A percentile compares a stretch with the other conserved stretches of the same genome.
Evolutionary conservation across 2,113 vertebrate genomes (phyloP).

Genomic region (Psammodynastes pulverulentus): DNA sequence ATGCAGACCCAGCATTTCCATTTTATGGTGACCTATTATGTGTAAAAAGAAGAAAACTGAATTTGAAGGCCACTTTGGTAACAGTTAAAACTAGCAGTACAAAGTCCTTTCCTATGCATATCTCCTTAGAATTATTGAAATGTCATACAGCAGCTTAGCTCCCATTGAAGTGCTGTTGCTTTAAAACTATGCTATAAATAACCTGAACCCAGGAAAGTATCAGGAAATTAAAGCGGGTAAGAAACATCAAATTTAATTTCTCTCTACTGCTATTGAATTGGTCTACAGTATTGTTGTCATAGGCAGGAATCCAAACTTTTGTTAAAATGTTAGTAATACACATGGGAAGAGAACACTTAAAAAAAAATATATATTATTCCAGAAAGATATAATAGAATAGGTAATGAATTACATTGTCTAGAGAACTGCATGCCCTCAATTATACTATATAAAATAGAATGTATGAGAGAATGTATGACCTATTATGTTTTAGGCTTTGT

Average conservation of each 20-base stretch:
- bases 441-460: not conserved
- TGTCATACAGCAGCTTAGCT: slow-evolving; percentile 38
- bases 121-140: slow-evolving; percentile 35
- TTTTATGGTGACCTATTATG: not conserved
- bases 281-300: not conserved
- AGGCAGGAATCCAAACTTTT: not conserved
- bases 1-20: slow-evolving; percentile 1
- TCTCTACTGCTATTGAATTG: fast-evolving
- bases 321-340: not conserved
- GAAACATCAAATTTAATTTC: not conserved
- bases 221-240: fast-evolving
- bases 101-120: not conserved
- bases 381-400: not conserved
- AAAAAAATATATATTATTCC: not conserved
- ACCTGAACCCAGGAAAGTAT: not conserved
- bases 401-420: not conserved
- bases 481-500: not conserved
- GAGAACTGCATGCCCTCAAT: not conserved
- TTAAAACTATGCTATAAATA: slow-evolving; percentile 50
- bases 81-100: slow-evolving; percentile 23
- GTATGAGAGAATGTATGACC: not conserved
- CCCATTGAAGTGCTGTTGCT: fast-evolving
- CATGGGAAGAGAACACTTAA: not conserved
- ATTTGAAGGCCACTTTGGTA: not conserved
- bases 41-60: not conserved